These are phyloP conservation scores for Glaucidium brasilianum DNA, from an alignment of 2,113 vertebrate genomes.

Conservation along the genomic window DNA sequence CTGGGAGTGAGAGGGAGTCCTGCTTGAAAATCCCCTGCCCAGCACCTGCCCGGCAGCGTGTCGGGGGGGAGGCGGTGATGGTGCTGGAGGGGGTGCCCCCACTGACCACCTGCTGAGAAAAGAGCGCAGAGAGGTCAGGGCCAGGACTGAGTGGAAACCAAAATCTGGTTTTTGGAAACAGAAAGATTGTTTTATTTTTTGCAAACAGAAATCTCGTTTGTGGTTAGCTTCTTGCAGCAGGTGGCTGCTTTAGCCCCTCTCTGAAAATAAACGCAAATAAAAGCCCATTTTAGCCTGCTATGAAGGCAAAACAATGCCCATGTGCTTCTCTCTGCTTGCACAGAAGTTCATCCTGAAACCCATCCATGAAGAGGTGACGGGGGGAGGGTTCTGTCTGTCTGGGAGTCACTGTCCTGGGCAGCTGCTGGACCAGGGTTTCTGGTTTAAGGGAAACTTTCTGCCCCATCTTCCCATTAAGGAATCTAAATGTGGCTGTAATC, in stretches of 20 bases:
- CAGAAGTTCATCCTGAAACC: not conserved
- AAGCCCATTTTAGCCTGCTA: not conserved
- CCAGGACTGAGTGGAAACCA: not conserved
- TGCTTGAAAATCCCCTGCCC: not conserved
- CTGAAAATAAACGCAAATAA: not conserved
- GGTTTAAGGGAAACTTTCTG: not conserved
- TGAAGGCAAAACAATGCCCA: fast-evolving
- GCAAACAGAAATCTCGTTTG: not conserved
- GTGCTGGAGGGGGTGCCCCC: not conserved
- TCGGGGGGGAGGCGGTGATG: fast-evolving
- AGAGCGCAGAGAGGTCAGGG: fast-evolving
- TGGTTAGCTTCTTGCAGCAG: not conserved
- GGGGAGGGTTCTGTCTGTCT: not conserved
- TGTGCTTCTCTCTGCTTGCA: not conserved
- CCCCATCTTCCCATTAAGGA: not conserved
- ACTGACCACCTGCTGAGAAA: not conserved
- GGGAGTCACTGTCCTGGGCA: not conserved
- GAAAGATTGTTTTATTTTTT: not conserved
- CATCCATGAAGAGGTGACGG: fast-evolving
- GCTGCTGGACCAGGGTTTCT: not conserved
- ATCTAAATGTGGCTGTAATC: not conserved
- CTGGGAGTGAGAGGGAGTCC: not conserved
- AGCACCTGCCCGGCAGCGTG: not conserved
- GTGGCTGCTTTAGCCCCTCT: not conserved
- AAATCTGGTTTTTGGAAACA: not conserved